These are phyloP conservation scores for Heterotilapia buettikoferi DNA, from an alignment of 2,113 vertebrate genomes.

Conservation along the genomic window DNA sequence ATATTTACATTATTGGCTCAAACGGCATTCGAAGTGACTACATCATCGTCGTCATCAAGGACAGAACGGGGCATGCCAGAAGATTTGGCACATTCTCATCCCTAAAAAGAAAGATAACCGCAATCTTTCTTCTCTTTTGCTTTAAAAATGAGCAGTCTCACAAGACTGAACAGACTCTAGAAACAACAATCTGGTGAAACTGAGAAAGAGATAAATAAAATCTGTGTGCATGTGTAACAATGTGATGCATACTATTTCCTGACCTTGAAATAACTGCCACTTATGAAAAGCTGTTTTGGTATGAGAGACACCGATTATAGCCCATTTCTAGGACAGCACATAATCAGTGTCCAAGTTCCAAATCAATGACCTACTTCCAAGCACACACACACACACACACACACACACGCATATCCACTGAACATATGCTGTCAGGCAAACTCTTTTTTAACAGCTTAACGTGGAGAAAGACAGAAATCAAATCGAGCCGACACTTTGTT, in stretches of 20 bases:
- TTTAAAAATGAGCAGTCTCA: slow-evolving; percentile 14
- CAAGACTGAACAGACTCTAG: slow-evolving; percentile 20
- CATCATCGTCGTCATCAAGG: slow-evolving; percentile 32
- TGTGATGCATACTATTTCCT: slow-evolving; percentile 46
- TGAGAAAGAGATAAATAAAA: slow-evolving; percentile 4
- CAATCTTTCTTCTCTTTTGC: slow-evolving; percentile 9
- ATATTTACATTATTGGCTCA: slow-evolving; percentile 66
- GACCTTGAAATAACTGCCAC: slow-evolving; percentile 68
- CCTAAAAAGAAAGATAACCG: slow-evolving; percentile 22
- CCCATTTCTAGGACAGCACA: slow-evolving; percentile 72
- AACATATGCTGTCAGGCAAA: slow-evolving; percentile 51
- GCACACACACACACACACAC: slow-evolving; percentile 12
- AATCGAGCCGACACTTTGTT: slow-evolving; percentile 34
- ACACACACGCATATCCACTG: slow-evolving; percentile 2
- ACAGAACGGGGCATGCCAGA: slow-evolving; percentile 46
- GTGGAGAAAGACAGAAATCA: slow-evolving; percentile 29
- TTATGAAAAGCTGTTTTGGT: slow-evolving; percentile 67
- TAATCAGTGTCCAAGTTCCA: slow-evolving; percentile 72
- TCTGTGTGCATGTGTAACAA: neutral
- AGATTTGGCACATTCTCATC: slow-evolving; percentile 27
- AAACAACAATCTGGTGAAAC: neutral
- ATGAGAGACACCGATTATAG: slow-evolving; percentile 67
- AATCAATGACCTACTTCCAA: slow-evolving; percentile 75
- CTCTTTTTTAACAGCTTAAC: slow-evolving; percentile 42
- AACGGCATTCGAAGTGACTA: slow-evolving; percentile 39